Evolutionary conservation across 1,140 invertebrate species (phyloP).

Genomic region (Monochamus saltuarius): DNA sequence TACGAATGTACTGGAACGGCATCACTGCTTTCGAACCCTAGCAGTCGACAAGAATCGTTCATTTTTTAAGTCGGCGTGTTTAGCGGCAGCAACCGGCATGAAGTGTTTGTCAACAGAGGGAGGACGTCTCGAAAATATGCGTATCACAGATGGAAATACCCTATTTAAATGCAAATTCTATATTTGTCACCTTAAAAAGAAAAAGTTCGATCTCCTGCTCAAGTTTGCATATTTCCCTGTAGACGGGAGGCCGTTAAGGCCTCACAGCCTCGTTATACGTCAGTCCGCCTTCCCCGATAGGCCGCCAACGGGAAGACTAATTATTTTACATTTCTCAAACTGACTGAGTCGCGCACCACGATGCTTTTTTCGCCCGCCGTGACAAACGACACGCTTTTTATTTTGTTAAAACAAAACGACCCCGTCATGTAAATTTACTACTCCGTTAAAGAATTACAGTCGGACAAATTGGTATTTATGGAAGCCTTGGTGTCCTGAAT

Average conservation of each 20-base stretch:
- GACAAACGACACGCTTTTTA: slow-evolving; percentile 29
- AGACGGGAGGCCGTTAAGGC: slow-evolving; percentile 29
- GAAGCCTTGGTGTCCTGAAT: no score
- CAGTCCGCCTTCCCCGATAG: slow-evolving; percentile 21
- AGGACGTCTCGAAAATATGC: slow-evolving; percentile 27
- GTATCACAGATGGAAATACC: slow-evolving; percentile 66
- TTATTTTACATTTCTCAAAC: slow-evolving; percentile 38
- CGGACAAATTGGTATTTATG: slow-evolving; percentile 16
- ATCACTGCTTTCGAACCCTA: no score
- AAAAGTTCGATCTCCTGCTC: slow-evolving; percentile 48
- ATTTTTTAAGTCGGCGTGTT: slow-evolving; percentile 11
- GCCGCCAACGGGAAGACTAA: slow-evolving; percentile 32
- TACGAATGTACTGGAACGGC: no score
- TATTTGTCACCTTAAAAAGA: slow-evolving; percentile 63
- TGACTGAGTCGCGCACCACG: slow-evolving; percentile 26
- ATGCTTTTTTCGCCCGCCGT: slow-evolving; percentile 21
- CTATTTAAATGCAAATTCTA: slow-evolving; percentile 72
- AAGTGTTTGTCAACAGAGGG: slow-evolving; percentile 42
- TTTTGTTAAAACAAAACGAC: slow-evolving; percentile 25
- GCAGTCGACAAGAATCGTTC: no score
- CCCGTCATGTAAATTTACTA: slow-evolving; percentile 16
- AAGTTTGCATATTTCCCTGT: slow-evolving; percentile 49
- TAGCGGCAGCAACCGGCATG: slow-evolving; percentile 41
- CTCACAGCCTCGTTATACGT: slow-evolving; percentile 26
- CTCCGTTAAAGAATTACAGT: slow-evolving; percentile 4